Conservation (phyloP, 1,140 invertebrate genomes). For the Zaprionus capensis region DNA sequence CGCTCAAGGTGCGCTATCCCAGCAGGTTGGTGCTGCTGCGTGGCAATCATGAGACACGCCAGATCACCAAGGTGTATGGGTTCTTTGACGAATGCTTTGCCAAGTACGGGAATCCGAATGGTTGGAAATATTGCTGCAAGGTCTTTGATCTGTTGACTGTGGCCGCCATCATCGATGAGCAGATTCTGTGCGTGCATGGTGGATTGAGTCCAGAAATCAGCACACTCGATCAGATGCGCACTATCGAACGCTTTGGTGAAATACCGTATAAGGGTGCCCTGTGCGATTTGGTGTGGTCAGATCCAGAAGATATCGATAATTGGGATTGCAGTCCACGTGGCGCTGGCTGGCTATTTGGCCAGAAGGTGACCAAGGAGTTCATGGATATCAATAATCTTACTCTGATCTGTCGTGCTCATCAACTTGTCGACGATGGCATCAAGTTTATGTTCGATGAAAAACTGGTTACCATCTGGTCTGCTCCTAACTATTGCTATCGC, state of each 20-base stretch:
- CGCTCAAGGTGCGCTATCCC: conserved; percentile 88
- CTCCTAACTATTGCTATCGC: conserved; percentile 98
- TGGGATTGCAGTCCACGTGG: conserved; percentile 94
- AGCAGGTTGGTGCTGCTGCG: conserved; percentile 94
- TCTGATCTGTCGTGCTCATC: conserved; percentile 97
- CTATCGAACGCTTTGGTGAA: conserved; percentile 97
- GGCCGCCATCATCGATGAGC: conserved; percentile 98
- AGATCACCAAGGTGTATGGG: conserved; percentile 99
- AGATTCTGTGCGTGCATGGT: conserved; percentile 98
- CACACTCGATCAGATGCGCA: conserved; percentile 96
- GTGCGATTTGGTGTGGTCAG: conserved; percentile 98
- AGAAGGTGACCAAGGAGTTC: conserved; percentile 96
- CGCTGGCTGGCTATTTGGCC: conserved; percentile 96
- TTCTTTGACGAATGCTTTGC: conserved; percentile 99
- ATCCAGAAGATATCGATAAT: conserved; percentile 96
- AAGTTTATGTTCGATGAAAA: conserved; percentile 98
- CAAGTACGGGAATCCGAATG: conserved; percentile 99
- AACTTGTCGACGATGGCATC: conserved; percentile 97
- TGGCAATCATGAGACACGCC: conserved; percentile 99
- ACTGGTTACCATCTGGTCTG: conserved; percentile 98
- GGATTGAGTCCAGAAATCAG: conserved; percentile 96
- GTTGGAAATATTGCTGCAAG: conserved; percentile 99
- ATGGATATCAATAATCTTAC: conserved; percentile 95
- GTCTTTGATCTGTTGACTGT: conserved; percentile 99
- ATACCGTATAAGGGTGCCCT: conserved; percentile 98